Conservation (phyloP, 2,888 invertebrate species). For the Allacma fusca region DNA sequence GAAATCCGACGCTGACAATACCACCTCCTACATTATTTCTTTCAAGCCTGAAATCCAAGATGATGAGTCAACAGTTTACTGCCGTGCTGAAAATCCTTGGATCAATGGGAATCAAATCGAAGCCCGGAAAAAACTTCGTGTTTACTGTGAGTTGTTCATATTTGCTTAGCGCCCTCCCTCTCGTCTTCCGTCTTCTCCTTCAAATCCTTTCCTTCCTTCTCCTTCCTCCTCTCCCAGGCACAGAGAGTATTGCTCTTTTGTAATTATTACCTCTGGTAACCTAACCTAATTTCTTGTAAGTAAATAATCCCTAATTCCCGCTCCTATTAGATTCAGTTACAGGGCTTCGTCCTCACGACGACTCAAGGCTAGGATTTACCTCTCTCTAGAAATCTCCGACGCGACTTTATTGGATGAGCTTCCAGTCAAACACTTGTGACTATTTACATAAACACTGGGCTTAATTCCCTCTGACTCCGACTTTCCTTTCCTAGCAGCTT, state of each 20-base stretch:
- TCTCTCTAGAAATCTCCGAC: no score
- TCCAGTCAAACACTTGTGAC: no score
- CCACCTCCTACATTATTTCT: slow-evolving; percentile 76
- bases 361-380: no score
- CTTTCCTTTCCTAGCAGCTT: no score
- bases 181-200: not conserved
- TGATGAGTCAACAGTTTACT: slow-evolving; percentile 82
- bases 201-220: not conserved
- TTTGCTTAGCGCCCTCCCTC: not conserved
- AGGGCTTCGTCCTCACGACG: no score
- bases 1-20: slow-evolving; percentile 64
- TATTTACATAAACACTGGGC: no score
- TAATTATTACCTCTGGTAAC: not conserved
- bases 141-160: slow-evolving; percentile 77
- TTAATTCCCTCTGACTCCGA: no score
- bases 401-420: no score
- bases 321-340: not conserved
- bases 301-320: not conserved
- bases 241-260: not conserved
- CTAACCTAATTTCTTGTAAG: slow-evolving; percentile 12
- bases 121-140: slow-evolving; percentile 78
- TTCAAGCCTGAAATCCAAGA: slow-evolving; percentile 80
- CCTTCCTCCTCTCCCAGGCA: not conserved
- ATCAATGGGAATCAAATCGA: slow-evolving; percentile 83
- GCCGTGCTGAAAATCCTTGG: slow-evolving; percentile 86